Conservation (phyloP, 1,140 invertebrate species). For the Listronotus oregonensis region DNA sequence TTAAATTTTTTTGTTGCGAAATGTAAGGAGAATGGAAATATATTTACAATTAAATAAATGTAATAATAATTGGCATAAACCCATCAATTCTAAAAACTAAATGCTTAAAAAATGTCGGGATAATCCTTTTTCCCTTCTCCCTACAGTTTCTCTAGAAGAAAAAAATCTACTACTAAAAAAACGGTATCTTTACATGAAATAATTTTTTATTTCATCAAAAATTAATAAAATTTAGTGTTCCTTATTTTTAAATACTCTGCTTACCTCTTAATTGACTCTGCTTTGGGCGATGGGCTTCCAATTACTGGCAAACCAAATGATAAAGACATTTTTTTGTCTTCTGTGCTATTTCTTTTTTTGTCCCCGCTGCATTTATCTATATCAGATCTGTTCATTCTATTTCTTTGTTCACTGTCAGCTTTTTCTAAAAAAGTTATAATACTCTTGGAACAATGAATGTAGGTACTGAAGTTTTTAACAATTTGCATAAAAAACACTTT, state of each 20-base stretch:
- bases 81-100: too few relatives aligned
- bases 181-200: too few relatives aligned
- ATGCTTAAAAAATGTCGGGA: not conserved
- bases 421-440: slow-evolving; percentile 17
- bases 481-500: too few relatives aligned
- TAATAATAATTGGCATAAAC: too few relatives aligned
- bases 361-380: slow-evolving; percentile 10
- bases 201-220: too few relatives aligned
- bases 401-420: not conserved
- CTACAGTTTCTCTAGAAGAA: slow-evolving; percentile 34
- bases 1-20: not conserved
- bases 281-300: slow-evolving; percentile 19
- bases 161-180: not conserved
- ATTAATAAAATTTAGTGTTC: too few relatives aligned
- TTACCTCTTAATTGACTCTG: slow-evolving; percentile 40
- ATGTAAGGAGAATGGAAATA: slow-evolving; percentile 45
- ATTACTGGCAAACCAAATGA: slow-evolving; percentile 17
- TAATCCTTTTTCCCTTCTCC: slow-evolving; percentile 42
- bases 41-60: not conserved
- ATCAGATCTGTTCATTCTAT: not conserved
- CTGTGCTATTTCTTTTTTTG: slow-evolving; percentile 5
- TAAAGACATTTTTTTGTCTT: slow-evolving; percentile 10
- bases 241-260: not conserved
- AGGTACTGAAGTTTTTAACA: too few relatives aligned
- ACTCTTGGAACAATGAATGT: too few relatives aligned